These are phyloP conservation scores for Pygoscelis adeliae DNA, from an alignment of 2,113 vertebrate species.

Conservation along the genomic window DNA sequence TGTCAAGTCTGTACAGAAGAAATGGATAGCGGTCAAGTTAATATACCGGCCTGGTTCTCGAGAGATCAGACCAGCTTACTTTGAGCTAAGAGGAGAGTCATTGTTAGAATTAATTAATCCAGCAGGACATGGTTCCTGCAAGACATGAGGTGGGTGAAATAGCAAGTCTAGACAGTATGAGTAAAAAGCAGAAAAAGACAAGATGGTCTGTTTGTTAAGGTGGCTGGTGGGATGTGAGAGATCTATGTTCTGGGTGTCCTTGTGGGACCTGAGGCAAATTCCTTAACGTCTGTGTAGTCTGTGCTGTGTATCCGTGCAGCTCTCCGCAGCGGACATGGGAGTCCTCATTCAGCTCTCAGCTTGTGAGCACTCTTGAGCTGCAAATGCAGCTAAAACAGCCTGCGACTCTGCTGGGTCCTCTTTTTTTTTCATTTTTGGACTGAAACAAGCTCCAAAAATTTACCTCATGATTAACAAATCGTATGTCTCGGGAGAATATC, in stretches of 20 bases:
- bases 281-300: background rate
- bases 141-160: background rate
- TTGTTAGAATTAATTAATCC: background rate
- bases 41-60: background rate
- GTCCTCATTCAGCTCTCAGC: background rate
- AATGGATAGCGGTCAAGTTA: background rate
- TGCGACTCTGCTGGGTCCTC: background rate
- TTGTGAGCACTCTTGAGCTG: background rate
- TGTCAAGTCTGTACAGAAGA: background rate
- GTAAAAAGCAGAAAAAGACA: background rate
- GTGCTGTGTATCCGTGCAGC: fast-evolving
- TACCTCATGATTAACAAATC: slow-evolving; percentile 96
- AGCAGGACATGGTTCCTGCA: background rate
- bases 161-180: background rate
- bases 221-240: background rate
- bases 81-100: background rate
- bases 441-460: background rate
- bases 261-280: background rate
- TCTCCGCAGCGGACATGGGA: background rate
- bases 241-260: background rate
- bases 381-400: background rate
- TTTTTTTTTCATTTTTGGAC: background rate
- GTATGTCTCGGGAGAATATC: slow-evolving; percentile 95
- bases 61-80: background rate
- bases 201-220: background rate